Evolutionary conservation across 2,797 vertebrate genomes (phyloP), one percentile per base, ranked within the genome.

Genomic region (Fringilla coelebs): DNA sequence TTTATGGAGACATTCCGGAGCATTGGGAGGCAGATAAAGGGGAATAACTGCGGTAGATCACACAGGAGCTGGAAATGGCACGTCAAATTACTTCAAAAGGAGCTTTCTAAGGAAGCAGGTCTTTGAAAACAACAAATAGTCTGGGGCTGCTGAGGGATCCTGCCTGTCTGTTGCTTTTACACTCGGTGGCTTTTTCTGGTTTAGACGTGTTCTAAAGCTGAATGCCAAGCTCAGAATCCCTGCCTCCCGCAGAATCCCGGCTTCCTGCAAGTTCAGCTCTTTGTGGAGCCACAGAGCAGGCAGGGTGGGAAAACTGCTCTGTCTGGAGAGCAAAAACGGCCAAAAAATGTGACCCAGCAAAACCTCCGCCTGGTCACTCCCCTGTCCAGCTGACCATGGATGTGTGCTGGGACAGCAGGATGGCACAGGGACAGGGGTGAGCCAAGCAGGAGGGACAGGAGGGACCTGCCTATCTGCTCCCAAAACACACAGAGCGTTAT

Each of bases 121-220:
- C 93, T 96, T 95, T 94, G 95, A 96, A 94, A 94, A 95, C 85
- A 95, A 94, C 90, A 94, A 96, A 96, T 92, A 86, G 88, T 81
- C 91, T 86, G 85, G 58, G 70, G 83, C 85, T 91, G 88, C 94
- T 88, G 79, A 81, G 90, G 88, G 83, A 95, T 93, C 76, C 67
- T 75, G 38, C 65, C 66, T 96, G 92, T 89, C 92, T 94, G 19
- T 55, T 60, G 81, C 81, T 95, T 92, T 92, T 60, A 94, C 90
- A 78, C 67, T 84, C 13, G 12, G 58, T 68, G 3, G 46, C 68
- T 89, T 82, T 89, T 76, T 89, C 85, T 89, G 82, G 66, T 85
- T 89, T 89, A 95, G 79, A 77, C 3, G 1, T 86, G 52, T 45
- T 68, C 58, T 46, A 78, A 89, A 78, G 62, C 66, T 20, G 61